phyloP scores from a whole-genome alignment of 2,888 invertebrate genomes.

The Ennomos fuscantarius region DNA sequence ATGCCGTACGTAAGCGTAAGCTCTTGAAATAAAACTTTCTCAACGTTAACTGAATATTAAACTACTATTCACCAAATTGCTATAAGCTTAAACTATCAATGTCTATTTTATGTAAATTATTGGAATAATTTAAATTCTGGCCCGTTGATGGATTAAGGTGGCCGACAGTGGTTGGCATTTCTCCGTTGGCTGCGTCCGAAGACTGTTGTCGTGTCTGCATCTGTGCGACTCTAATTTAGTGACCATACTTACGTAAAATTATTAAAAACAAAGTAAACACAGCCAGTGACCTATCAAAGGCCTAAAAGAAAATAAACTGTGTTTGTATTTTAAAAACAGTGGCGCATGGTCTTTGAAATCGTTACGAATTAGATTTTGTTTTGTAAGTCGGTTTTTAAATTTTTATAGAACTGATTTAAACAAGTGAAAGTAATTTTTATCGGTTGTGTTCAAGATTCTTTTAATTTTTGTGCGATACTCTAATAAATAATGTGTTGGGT shows the following conservation, averaged over 20 bases:
- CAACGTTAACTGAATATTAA: conserved; percentile 19
- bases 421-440: conserved; percentile 22
- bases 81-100: conserved; percentile 6
- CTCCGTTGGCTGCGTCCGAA: conserved; percentile 31
- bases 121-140: conserved; percentile 10
- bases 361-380: conserved; percentile 5
- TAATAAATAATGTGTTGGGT: conserved; percentile 54
- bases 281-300: neutral
- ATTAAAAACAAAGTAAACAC: conserved; percentile 5
- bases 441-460: conserved; percentile 10
- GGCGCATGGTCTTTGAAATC: neutral
- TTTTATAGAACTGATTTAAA: neutral
- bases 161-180: conserved; percentile 31
- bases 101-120: conserved; percentile 21
- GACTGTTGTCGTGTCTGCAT: conserved; percentile 21
- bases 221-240: neutral
- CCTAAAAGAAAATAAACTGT: conserved; percentile 10
- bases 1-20: neutral
- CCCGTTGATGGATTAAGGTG: conserved; percentile 5
- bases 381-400: neutral
- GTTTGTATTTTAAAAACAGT: conserved; percentile 11
- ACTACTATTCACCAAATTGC: neutral
- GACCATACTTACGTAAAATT: neutral
- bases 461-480: conserved; percentile 22
- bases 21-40: conserved; percentile 20